Base-by-base conservation (phyloP, 2,888 invertebrate species). In the Sphaerophoria rueppellii region DNA sequence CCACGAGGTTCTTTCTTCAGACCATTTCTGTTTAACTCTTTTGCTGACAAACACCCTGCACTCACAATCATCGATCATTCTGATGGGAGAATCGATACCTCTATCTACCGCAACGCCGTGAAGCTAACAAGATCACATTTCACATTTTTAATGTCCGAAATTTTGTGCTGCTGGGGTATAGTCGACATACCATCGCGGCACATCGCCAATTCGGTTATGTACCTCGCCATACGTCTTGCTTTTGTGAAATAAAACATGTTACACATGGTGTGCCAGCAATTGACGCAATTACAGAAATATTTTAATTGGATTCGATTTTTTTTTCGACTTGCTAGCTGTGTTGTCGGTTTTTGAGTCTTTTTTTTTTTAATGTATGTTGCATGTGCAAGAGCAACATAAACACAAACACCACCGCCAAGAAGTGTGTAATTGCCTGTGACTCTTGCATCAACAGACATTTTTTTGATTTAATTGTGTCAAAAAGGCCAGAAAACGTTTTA, bases 211-310 rank as follows among this genome's bases (percentile, higher is more conserved):
- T 43, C 43, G 12, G 14, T 37, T 14, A 7, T 14, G 14, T 50
- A 58, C 37, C 34, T 40, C 43, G 69, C 43, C 54, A 40, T 71
- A n/a, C 43, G 40, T 40, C 32, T 24, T 24, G 9, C 40, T 16
- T 12, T 37, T 16, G 52, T 40, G 54, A 24, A 14, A 4, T 58
- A 24, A 60, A 65, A 65, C 50, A 50, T 65, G 65, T 65, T 70
- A 70, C 57, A 46, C 70, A 70, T 70, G 67, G 67, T 67, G 67
- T 67, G 67, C 67, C 60, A 48, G 61, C 75, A 80, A 75, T 70
- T 78, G 72, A 52, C 52, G 74, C 82, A 83, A 83, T 83, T 83
- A 83, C 60, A 75, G 80, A 80, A 76, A 83, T 72, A 83, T 83
- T 83, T 83, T 83, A 83, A 83, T 83, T 83, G 83, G 80, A 70